phyloP scores from a whole-genome alignment of 2,888 invertebrate genomes.

The Metallyticus violacea region DNA sequence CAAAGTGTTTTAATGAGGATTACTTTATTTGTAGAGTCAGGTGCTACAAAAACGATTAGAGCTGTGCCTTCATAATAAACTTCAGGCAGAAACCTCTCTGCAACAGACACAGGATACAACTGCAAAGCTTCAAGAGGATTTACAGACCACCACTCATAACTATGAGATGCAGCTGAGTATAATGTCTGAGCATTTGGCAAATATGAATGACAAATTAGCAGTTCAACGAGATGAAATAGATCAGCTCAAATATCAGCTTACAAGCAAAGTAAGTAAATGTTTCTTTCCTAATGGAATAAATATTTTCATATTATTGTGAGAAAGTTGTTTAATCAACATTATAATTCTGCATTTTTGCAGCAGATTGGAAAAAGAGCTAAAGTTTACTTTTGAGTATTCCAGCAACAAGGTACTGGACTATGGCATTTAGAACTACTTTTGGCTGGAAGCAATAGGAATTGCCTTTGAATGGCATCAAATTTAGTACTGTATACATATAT shows the following conservation, averaged over 20 bases:
- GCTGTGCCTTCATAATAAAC: slow-evolving; percentile 53
- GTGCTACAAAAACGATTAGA: slow-evolving; percentile 56
- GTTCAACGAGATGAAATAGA: slow-evolving; percentile 77
- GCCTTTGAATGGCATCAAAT: too few relatives aligned
- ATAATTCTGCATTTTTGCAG: too few relatives aligned
- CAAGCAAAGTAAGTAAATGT: slow-evolving; percentile 48
- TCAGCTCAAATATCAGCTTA: slow-evolving; percentile 60
- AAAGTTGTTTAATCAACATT: too few relatives aligned
- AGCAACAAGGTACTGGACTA: too few relatives aligned
- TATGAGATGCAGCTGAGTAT: slow-evolving; percentile 71
- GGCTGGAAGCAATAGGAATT: too few relatives aligned
- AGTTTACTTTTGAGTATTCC: too few relatives aligned
- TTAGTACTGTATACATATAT: too few relatives aligned
- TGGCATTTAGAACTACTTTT: too few relatives aligned
- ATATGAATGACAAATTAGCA: slow-evolving; percentile 82
- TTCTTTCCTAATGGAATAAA: background rate
- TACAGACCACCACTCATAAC: slow-evolving; percentile 58
- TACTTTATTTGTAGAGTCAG: slow-evolving; percentile 47
- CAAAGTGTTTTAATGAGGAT: background rate
- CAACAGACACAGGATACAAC: slow-evolving; percentile 49
- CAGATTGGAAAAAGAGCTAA: too few relatives aligned
- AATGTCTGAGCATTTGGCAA: slow-evolving; percentile 74
- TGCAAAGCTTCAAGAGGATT: slow-evolving; percentile 63
- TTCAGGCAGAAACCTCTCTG: slow-evolving; percentile 53
- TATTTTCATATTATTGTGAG: background rate